phyloP scores from a whole-genome alignment of 2,113 vertebrate species.

The Microcebus jonahi region DNA sequence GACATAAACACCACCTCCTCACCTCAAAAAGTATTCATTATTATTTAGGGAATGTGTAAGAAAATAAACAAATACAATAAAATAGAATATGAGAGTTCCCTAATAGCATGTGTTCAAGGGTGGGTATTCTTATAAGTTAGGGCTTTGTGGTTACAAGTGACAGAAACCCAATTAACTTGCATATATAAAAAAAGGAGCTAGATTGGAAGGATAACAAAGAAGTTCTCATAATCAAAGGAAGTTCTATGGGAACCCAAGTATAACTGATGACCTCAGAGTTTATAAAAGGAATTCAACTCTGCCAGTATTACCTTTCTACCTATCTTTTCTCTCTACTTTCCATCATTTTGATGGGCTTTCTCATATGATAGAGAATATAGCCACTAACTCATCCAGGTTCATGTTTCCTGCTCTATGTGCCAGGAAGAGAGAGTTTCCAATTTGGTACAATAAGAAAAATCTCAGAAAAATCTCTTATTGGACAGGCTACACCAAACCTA shows the following conservation, averaged over 20 bases:
- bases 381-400: not conserved
- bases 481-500: not conserved
- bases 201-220: not conserved
- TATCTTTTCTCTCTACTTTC: not conserved
- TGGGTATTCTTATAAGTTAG: not conserved
- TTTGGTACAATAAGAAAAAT: not conserved
- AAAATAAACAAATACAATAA: not conserved
- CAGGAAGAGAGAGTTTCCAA: not conserved
- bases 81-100: not conserved
- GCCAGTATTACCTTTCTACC: not conserved
- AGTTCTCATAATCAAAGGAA: not conserved
- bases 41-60: not conserved
- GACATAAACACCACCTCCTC: not conserved
- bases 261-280: not conserved
- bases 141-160: not conserved
- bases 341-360: not conserved
- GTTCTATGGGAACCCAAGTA: not conserved
- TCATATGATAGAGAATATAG: not conserved
- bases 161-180: not conserved
- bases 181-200: not conserved
- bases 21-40: not conserved
- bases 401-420: not conserved
- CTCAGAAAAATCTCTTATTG: not conserved
- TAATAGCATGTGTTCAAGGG: not conserved
- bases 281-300: not conserved